These are phyloP conservation scores for Gasterosteus aculeatus DNA, from an alignment of 2,113 vertebrate genomes.

Conservation along the genomic window DNA sequence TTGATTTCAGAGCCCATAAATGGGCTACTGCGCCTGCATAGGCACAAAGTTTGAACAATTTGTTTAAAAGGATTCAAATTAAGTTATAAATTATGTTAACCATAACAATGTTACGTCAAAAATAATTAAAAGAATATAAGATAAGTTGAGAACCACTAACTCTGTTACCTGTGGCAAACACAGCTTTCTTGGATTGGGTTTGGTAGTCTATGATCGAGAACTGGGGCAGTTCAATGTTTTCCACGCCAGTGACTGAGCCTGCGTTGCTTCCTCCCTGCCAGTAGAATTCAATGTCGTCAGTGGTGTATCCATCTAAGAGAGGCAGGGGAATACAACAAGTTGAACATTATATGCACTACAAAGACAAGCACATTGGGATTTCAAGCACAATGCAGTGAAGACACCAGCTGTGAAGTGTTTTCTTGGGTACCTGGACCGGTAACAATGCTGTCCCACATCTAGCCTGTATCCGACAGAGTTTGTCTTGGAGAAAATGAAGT, in stretches of 20 bases:
- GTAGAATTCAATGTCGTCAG: slow-evolving; percentile 96
- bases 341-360: not conserved
- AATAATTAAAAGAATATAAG: not conserved
- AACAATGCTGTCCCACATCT: not conserved
- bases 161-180: slow-evolving; percentile 90
- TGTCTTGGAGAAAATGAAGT: not conserved
- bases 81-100: not conserved
- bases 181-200: slow-evolving; percentile 90
- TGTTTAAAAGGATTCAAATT: not conserved
- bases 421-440: not conserved
- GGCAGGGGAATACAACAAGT: slow-evolving; percentile 20
- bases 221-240: slow-evolving; percentile 93
- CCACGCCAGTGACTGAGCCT: slow-evolving; percentile 90
- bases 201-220: slow-evolving; percentile 95
- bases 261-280: slow-evolving; percentile 90
- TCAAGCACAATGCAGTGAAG: not conserved
- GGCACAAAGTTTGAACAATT: too few species aligned
- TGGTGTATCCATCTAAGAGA: slow-evolving; percentile 92
- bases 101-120: not conserved
- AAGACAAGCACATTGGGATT: not conserved
- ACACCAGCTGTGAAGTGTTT: not conserved
- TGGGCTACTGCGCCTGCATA: not conserved
- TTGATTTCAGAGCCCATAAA: not conserved
- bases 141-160: not conserved
- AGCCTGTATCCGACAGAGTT: too few species aligned